Evolutionary conservation across 2,888 invertebrate species (phyloP).

Genomic region (Poecilobothrus nobilitatus): DNA sequence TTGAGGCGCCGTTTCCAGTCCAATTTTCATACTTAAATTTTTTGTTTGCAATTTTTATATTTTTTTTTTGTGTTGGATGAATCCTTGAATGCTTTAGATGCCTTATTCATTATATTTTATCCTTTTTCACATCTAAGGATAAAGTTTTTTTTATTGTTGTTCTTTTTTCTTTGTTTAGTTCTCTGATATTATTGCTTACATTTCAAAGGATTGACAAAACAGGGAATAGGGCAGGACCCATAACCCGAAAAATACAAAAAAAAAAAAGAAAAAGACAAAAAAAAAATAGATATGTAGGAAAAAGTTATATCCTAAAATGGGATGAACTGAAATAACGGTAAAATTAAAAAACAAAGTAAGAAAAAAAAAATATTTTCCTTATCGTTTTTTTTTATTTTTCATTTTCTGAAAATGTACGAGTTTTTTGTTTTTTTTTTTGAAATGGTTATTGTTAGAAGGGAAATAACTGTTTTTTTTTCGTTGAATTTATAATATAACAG

Average conservation of each 20-base stretch:
- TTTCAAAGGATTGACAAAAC: slow-evolving; percentile 2
- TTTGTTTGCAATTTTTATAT: neutral
- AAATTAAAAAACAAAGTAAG: neutral
- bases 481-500: neutral
- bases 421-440: neutral
- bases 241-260: neutral
- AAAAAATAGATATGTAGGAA: no score
- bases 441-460: no score
- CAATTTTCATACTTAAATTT: neutral
- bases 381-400: neutral
- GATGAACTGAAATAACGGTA: neutral
- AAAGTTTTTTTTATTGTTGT: neutral
- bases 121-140: neutral
- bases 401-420: neutral
- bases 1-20: neutral
- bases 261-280: neutral
- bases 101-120: slow-evolving; percentile 3
- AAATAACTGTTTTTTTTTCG: no score
- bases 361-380: neutral
- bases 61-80: neutral
- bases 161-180: neutral
- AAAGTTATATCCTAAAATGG: neutral
- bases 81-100: neutral
- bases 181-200: neutral
- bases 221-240: neutral